Percentiles rank a stretch among this genome's conserved stretches.
phyloP scores from a whole-genome alignment of 2,888 invertebrate genomes.

The Drosophila rellima region DNA sequence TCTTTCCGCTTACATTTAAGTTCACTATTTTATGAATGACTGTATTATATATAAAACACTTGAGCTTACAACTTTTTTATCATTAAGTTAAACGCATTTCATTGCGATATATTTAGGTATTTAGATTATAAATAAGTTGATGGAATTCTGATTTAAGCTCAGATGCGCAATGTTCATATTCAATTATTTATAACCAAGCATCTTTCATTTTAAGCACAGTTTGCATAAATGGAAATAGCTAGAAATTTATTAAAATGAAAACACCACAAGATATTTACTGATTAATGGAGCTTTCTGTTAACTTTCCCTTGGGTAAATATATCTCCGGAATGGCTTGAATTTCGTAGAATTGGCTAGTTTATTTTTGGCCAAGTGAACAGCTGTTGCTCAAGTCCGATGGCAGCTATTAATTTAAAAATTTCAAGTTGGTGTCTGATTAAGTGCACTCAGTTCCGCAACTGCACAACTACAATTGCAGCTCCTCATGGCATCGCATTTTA shows the following conservation, averaged over 20 bases:
- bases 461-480: constrained; percentile 37
- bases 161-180: neutral
- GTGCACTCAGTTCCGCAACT: constrained; percentile 36
- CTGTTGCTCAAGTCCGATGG: constrained; percentile 6
- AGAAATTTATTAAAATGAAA: constrained; percentile 8
- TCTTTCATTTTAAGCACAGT: neutral
- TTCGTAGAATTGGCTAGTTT: constrained; percentile 6
- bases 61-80: neutral
- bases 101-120: neutral
- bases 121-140: neutral
- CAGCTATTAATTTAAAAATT: constrained; percentile 25
- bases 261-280: constrained; percentile 8
- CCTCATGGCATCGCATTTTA: constrained; percentile 1
- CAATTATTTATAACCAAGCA: constrained; percentile 4
- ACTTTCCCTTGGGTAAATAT: neutral
- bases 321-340: constrained; percentile 2
- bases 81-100: neutral
- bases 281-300: constrained; percentile 15
- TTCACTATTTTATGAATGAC: neutral
- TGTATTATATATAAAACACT: neutral
- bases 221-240: neutral
- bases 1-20: too few relatives aligned
- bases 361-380: neutral
- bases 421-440: constrained; percentile 21
- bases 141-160: neutral